Evolutionary conservation across 2,113 vertebrate species (phyloP).

Genomic region (Hydrochoerus hydrochaeris): DNA sequence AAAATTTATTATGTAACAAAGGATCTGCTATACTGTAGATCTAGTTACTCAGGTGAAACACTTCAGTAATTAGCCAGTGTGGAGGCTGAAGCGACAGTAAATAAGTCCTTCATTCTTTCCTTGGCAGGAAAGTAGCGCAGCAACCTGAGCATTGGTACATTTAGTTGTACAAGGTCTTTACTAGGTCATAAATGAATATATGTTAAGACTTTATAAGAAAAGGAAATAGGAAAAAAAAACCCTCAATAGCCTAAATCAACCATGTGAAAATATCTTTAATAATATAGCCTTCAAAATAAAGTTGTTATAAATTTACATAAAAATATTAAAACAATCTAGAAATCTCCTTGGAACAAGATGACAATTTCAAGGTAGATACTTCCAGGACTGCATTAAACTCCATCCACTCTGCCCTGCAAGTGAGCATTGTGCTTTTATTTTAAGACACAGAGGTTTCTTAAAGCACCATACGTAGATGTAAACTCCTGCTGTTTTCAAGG

Average conservation of each 20-base stretch:
- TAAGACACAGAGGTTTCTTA: conserved; percentile 65
- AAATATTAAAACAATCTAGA: conserved; percentile 55
- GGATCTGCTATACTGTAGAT: background rate
- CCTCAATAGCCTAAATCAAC: background rate
- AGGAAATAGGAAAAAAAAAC: conserved; percentile 53
- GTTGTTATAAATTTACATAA: conserved; percentile 18
- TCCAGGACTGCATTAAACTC: background rate
- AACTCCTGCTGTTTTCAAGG: conserved; percentile 46
- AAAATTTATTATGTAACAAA: conserved; percentile 29
- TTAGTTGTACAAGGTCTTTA: conserved; percentile 42
- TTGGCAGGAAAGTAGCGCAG: background rate
- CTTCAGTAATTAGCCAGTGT: background rate
- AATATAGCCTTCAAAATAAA: conserved; percentile 52
- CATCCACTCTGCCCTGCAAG: background rate
- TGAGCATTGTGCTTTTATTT: conserved; percentile 61
- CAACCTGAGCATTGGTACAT: background rate
- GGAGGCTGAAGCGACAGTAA: conserved; percentile 27
- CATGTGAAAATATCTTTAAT: conserved; percentile 10
- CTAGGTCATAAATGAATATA: conserved; percentile 18
- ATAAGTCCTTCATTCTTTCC: background rate
- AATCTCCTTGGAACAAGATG: conserved; percentile 41
- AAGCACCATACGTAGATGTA: conserved; percentile 22
- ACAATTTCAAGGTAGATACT: conserved; percentile 31
- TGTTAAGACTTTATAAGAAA: conserved; percentile 17
- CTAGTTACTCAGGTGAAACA: background rate